A percentile compares a stretch with the other conserved stretches of the same genome.
These are phyloP conservation scores for Hemibagrus guttatus DNA, from an alignment of 2,797 vertebrate genomes.

Conservation along the genomic window DNA sequence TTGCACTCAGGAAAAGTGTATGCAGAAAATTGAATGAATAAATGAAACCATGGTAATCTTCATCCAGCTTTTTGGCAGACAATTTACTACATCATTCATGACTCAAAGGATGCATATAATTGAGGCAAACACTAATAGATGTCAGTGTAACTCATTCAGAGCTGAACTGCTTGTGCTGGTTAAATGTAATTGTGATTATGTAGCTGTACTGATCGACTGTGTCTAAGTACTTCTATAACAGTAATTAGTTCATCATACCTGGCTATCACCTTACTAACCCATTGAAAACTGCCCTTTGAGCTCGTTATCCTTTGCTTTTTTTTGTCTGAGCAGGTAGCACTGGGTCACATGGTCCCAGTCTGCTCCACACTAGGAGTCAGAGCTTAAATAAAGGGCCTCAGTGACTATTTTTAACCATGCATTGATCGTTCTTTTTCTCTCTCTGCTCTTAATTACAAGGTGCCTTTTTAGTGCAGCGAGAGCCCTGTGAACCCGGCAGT, in stretches of 20 bases:
- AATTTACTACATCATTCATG: not conserved
- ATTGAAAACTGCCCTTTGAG: conserved; percentile 35
- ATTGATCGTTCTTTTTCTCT: conserved; percentile 21
- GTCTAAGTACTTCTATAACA: not conserved
- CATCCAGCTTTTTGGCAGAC: not conserved
- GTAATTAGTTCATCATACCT: not conserved
- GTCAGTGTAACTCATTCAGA: not conserved
- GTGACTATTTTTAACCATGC: conserved; percentile 49
- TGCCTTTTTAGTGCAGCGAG: conserved; percentile 39
- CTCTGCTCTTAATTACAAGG: conserved; percentile 47
- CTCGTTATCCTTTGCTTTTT: conserved; percentile 19
- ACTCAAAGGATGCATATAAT: not conserved
- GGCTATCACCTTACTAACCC: not conserved
- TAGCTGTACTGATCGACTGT: not conserved
- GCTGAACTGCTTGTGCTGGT: not conserved
- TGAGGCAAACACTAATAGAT: not conserved
- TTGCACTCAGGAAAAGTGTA: not conserved
- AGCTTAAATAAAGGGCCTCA: conserved; percentile 32
- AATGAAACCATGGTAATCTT: not conserved
- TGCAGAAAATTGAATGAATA: not conserved
- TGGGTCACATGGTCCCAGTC: not conserved
- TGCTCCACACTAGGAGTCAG: not conserved
- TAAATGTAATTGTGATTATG: not conserved
- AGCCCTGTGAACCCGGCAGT: conserved; percentile 17
- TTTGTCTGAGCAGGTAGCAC: conserved; percentile 14